A percentile compares a stretch with the other conserved stretches of the same genome.
Evolutionary conservation across 2,888 invertebrate genomes (phyloP).

Genomic region (Phymatocera aterrima): DNA sequence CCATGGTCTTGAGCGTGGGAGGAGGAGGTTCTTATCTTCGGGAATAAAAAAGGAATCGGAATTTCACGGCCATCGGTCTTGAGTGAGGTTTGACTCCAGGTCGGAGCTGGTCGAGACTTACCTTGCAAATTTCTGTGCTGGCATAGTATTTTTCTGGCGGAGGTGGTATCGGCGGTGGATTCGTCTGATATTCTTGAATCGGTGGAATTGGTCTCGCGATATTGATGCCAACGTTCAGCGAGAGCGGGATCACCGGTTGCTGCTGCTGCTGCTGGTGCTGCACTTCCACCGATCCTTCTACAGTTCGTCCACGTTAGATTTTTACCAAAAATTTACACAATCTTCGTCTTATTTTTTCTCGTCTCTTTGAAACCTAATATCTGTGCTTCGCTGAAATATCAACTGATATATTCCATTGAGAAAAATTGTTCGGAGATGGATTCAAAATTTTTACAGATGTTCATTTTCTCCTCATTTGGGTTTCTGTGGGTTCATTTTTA

Average conservation of each 20-base stretch:
- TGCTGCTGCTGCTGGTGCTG: too few relatives aligned
- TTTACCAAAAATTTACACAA: neutral
- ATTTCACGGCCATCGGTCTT: neutral
- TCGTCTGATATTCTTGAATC: slow-evolving; percentile 70
- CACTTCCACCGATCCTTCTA: slow-evolving; percentile 22
- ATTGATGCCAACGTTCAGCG: slow-evolving; percentile 71
- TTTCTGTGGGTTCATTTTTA: too few relatives aligned
- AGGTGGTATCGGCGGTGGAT: slow-evolving; percentile 82
- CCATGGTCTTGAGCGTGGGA: neutral
- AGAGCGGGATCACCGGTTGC: slow-evolving; percentile 70
- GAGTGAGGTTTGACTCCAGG: slow-evolving; percentile 1
- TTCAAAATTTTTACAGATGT: too few relatives aligned
- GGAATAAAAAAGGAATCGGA: neutral
- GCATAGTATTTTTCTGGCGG: slow-evolving; percentile 85
- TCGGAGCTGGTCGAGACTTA: slow-evolving; percentile 56
- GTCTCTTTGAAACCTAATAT: too few relatives aligned
- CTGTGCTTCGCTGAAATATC: too few relatives aligned
- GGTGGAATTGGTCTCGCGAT: slow-evolving; percentile 69
- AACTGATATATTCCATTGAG: too few relatives aligned
- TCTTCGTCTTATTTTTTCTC: neutral
- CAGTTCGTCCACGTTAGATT: neutral
- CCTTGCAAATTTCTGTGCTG: slow-evolving; percentile 80
- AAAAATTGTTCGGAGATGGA: too few relatives aligned
- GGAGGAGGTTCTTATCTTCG: neutral
- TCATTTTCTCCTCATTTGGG: too few relatives aligned